These are phyloP conservation scores for Megalopta genalis DNA, from an alignment of 1,140 invertebrate genomes.

Conservation along the genomic window DNA sequence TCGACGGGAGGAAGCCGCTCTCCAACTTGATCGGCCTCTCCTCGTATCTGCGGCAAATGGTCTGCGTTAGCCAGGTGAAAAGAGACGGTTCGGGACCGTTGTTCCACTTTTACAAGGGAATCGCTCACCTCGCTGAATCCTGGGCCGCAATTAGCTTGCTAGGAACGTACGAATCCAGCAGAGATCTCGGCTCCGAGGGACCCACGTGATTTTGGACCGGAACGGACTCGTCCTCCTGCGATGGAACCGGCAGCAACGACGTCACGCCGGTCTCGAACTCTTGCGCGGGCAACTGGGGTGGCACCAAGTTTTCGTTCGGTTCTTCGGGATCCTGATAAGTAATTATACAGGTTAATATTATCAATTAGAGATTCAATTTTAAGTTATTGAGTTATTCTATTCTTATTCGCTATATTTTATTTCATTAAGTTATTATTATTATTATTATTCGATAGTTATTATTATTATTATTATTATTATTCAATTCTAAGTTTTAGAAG, in stretches of 20 bases:
- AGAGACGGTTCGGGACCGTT: not conserved
- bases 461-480: no score
- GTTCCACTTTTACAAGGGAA: not conserved
- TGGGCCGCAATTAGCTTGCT: slow-evolving; percentile 75
- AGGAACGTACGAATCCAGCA: slow-evolving; percentile 75
- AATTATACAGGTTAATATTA: no score
- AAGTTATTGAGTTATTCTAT: no score
- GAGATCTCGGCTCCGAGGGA: slow-evolving; percentile 69
- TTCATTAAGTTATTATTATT: no score
- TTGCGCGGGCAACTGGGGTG: slow-evolving; percentile 67
- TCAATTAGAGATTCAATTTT: no score
- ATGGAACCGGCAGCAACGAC: slow-evolving; percentile 59
- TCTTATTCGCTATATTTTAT: no score
- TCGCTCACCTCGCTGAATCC: slow-evolving; percentile 70
- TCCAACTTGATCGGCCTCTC: slow-evolving; percentile 77
- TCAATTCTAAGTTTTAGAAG: no score
- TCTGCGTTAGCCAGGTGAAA: not conserved
- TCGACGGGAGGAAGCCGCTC: slow-evolving; percentile 77
- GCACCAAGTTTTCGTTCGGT: slow-evolving; percentile 54
- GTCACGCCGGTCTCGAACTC: slow-evolving; percentile 65
- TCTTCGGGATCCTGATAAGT: slow-evolving; percentile 44
- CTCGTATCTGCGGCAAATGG: slow-evolving; percentile 69
- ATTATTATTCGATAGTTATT: no score
- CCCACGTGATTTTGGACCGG: slow-evolving; percentile 52
- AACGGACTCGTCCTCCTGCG: slow-evolving; percentile 58